phyloP scores from a whole-genome alignment of 2,113 vertebrate genomes.

The Upupa epops region DNA sequence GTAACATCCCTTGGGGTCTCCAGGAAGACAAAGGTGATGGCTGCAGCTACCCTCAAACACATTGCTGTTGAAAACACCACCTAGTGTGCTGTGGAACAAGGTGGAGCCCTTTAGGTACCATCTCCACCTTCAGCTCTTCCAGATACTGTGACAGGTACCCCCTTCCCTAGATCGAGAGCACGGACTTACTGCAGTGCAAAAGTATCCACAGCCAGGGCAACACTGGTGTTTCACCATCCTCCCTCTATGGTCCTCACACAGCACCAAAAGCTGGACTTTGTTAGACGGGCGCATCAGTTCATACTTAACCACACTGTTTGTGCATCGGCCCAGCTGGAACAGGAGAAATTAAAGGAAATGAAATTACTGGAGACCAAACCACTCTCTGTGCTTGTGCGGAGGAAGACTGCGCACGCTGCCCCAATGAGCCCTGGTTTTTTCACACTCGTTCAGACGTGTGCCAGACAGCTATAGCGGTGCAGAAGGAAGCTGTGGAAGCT shows the following conservation, averaged over 20 bases:
- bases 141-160: conserved; percentile 37
- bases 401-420: conserved; percentile 14
- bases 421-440: conserved; percentile 12
- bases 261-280: conserved; percentile 88
- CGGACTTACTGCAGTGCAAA: conserved; percentile 89
- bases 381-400: conserved; percentile 27
- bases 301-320: conserved; percentile 88
- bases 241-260: conserved; percentile 95
- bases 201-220: conserved; percentile 96
- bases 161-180: conserved; percentile 50
- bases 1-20: neutral
- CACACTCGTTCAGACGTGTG: conserved; percentile 4
- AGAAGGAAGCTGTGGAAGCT: conserved; percentile 34
- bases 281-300: conserved; percentile 97
- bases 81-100: conserved; percentile 55
- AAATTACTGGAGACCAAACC: conserved; percentile 61
- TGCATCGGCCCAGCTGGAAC: conserved; percentile 87
- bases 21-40: neutral
- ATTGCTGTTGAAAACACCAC: conserved; percentile 41
- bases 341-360: conserved; percentile 61
- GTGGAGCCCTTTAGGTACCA: conserved; percentile 47
- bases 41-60: conserved; percentile 30
- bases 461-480: conserved; percentile 49
- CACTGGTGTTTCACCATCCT: conserved; percentile 98
- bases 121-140: conserved; percentile 54